Conservation (phyloP, 2,113 vertebrate genomes). For the Phrynosoma platyrhinos region DNA sequence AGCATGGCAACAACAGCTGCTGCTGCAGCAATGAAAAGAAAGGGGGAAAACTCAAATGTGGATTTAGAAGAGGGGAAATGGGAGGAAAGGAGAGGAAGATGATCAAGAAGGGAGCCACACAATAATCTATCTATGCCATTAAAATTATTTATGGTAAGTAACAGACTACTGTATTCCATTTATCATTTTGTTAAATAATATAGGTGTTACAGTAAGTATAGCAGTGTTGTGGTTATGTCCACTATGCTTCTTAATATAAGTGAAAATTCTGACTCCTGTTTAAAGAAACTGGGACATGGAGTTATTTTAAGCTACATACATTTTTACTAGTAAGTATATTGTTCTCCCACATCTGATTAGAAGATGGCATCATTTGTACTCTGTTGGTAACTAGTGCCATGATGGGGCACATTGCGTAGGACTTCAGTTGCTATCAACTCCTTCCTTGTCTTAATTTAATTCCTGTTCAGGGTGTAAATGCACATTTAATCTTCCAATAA, state of each 20-base stretch:
- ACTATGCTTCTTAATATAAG: neutral
- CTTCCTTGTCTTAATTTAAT: neutral
- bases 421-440: neutral
- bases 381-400: neutral
- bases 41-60: neutral
- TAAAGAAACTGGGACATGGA: neutral
- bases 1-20: constrained; percentile 58
- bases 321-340: constrained; percentile 4
- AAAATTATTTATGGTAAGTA: constrained; percentile 45
- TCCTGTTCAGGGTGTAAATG: neutral
- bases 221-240: neutral
- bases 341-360: constrained; percentile 19
- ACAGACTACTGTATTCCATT: constrained; percentile 26
- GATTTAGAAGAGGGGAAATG: neutral
- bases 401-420: neutral
- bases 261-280: neutral
- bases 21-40: constrained; percentile 44
- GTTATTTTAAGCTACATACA: constrained; percentile 10
- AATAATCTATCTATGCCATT: neutral
- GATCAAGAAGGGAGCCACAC: neutral
- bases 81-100: constrained; percentile 1
- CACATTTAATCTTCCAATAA: neutral
- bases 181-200: constrained; percentile 30
- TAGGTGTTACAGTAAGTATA: neutral
- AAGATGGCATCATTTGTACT: neutral